Percentiles rank a stretch among this genome's conserved stretches.
phyloP scores from a whole-genome alignment of 2,888 invertebrate genomes.

The Stegophylla sp. region DNA sequence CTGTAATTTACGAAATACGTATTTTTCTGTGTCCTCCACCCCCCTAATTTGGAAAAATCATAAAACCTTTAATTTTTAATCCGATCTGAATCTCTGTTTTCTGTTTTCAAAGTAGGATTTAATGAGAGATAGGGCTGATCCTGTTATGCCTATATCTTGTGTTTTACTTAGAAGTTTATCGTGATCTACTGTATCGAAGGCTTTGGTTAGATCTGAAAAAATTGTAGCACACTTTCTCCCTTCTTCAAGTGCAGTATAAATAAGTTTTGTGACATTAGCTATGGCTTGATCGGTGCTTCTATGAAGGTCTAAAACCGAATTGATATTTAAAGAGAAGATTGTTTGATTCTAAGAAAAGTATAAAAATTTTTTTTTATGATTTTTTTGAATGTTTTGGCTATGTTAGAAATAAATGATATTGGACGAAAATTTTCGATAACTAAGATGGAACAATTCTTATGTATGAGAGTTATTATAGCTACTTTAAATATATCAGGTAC shows the following conservation, averaged over 20 bases:
- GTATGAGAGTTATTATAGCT: conserved; percentile 7
- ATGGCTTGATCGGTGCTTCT: conserved; percentile 12
- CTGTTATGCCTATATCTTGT: conserved; percentile 2
- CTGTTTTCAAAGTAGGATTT: neutral
- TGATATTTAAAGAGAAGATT: conserved; percentile 22
- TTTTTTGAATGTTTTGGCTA: conserved; percentile 40
- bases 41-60: too few relatives aligned
- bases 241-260: too few relatives aligned
- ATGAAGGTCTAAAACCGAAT: conserved; percentile 7
- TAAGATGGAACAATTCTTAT: conserved; percentile 27
- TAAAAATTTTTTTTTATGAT: conserved; percentile 8
- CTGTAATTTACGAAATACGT: too few relatives aligned
- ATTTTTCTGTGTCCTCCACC: too few relatives aligned
- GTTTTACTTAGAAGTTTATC: conserved; percentile 17
- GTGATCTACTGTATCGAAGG: neutral
- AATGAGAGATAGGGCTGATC: neutral
- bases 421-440: conserved; percentile 7
- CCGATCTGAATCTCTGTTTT: too few relatives aligned
- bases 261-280: too few relatives aligned
- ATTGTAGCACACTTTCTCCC: neutral
- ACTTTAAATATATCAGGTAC: conserved; percentile 24
- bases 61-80: too few relatives aligned
- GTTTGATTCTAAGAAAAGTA: conserved; percentile 3
- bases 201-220: conserved; percentile 1
- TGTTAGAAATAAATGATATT: conserved; percentile 20